Base-by-base conservation (phyloP, 1,140 invertebrate species). In the Ganaspis sp. region DNA sequence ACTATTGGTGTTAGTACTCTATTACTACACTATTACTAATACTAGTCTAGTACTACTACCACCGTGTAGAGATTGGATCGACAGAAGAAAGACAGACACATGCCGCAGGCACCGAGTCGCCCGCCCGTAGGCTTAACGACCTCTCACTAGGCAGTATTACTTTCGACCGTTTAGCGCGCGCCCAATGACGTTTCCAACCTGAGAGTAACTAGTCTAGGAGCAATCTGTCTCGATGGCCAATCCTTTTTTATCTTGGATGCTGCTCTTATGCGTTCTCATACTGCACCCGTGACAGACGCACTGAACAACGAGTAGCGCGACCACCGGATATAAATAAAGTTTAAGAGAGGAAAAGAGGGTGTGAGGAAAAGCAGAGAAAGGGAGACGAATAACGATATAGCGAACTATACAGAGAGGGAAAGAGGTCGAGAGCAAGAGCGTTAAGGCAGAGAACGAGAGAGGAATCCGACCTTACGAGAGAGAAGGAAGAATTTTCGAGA, bases 81-180 rank as follows among this genome's bases (percentile, higher is more conserved):
- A 72, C 75, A 74, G 74, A 74, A 83, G 77, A 81, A 82, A 79
- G 84, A 85, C 72, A 74, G 78, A 80, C n/a, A 69, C 21, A 49
- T 49, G 45, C 45, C 45, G 45, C 19, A 49, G 45, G 45, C 45
- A 49, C n/a, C 15, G 45, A 49, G n/a, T 49, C 29, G 29, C 29
- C 29, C 29, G 29, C 29, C 77, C 78, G 83, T 81, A 80, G 82
- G 83, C 87, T 86, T 84, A 87, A 85, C 85, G 86, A 85, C 87
- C 87, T 89, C 87, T 89, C 88, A 87, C 86, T 83, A 87, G 86
- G 87, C 86, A 88, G 87, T 87, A 88, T 88, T 88, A 88, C 87
- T 87, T 88, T 88, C 86, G 85, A 87, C 81, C 86, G 85, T 87
- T 87, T 86, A 86, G 86, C 83, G 87, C 45, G 45, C 45, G 45